phyloP scores from a whole-genome alignment of 2,888 invertebrate species.

The Nematopogon swammerdamellus region DNA sequence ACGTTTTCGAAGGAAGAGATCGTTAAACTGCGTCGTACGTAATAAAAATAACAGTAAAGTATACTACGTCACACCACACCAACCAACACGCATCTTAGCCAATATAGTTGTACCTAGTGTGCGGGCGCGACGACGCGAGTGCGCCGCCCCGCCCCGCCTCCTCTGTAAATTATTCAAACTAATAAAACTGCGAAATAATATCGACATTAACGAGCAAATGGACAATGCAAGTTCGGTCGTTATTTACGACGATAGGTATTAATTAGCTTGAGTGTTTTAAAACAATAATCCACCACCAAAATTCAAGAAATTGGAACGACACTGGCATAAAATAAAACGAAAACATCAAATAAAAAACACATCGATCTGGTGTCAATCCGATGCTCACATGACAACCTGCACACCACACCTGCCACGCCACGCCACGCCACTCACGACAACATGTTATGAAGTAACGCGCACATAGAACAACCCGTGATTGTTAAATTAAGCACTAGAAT shows the following conservation, averaged over 20 bases:
- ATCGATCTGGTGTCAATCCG: background rate
- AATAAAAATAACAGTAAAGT: background rate
- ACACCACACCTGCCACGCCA: constrained; percentile 2
- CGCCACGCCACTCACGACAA: background rate
- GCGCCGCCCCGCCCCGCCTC: too few relatives aligned
- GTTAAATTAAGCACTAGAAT: constrained; percentile 12
- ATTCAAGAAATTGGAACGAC: constrained; percentile 7
- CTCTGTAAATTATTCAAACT: too few relatives aligned
- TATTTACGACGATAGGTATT: too few relatives aligned
- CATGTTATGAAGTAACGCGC: constrained; percentile 11
- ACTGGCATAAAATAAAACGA: constrained; percentile 2
- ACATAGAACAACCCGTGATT: constrained; percentile 9
- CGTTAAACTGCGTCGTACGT: background rate
- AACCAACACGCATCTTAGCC: background rate
- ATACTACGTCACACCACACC: background rate
- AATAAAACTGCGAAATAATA: too few relatives aligned
- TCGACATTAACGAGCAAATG: constrained; percentile 2
- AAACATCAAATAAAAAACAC: constrained; percentile 1
- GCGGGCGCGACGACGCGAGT: too few relatives aligned
- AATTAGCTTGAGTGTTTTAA: too few relatives aligned
- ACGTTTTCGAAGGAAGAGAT: background rate
- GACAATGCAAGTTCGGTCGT: background rate
- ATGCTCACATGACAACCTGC: constrained; percentile 2
- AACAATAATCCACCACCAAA: constrained; percentile 10
- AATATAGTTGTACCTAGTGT: background rate